Percentiles rank a stretch among this genome's conserved stretches.
These are phyloP conservation scores for Eupithecia vulgata DNA, from an alignment of 2,888 invertebrate species.

Conservation along the genomic window DNA sequence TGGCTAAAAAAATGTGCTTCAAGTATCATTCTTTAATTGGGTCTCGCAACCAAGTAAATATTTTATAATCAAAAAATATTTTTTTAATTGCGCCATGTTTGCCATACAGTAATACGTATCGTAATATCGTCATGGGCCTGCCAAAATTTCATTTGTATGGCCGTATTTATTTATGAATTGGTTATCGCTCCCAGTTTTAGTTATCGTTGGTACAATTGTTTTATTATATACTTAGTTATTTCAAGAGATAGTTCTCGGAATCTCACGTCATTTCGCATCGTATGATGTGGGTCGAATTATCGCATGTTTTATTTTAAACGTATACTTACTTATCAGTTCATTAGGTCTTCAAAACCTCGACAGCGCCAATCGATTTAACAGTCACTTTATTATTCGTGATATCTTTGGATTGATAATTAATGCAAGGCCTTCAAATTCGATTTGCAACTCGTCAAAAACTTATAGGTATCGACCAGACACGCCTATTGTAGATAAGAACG, in stretches of 20 bases:
- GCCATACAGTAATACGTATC: accelerated
- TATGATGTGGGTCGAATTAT: slow-evolving; percentile 24
- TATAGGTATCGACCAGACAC: not conserved
- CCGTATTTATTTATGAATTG: not conserved
- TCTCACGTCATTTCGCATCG: slow-evolving; percentile 24
- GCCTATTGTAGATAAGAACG: not conserved
- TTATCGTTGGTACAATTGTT: not conserved
- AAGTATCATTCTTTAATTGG: not conserved
- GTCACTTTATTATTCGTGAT: slow-evolving; percentile 12
- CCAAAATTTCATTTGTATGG: not conserved
- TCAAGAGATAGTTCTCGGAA: not conserved
- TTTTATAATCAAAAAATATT: too few relatives aligned
- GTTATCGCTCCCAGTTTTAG: not conserved
- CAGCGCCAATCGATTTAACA: slow-evolving; percentile 8
- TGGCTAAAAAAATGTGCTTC: not conserved
- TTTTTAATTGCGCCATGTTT: not conserved
- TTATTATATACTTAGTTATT: not conserved
- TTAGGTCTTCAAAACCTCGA: slow-evolving; percentile 15
- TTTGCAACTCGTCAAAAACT: not conserved
- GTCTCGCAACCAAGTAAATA: too few relatives aligned
- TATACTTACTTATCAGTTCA: slow-evolving; percentile 12
- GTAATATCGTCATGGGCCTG: not conserved
- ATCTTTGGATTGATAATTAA: slow-evolving; percentile 7
- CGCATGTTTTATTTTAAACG: slow-evolving; percentile 16
- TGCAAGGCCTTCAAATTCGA: slow-evolving; percentile 1